A percentile compares a stretch with the other conserved stretches of the same genome.
phyloP scores from a whole-genome alignment of 2,113 vertebrate genomes.

The Rhinoptilus africanus region DNA sequence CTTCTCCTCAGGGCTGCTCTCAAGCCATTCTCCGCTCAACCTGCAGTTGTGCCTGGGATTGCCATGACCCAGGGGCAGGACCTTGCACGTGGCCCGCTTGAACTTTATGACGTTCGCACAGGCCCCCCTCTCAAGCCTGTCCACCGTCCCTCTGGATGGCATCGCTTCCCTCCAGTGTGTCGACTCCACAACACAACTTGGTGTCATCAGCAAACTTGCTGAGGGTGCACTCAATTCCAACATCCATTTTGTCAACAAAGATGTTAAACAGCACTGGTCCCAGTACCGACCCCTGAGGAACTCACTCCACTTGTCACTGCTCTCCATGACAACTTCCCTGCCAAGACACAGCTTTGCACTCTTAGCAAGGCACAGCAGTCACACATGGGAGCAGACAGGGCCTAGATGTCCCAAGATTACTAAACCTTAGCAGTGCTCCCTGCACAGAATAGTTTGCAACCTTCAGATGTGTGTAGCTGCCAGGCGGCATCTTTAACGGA shows the following conservation, averaged over 20 bases:
- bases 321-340: not conserved
- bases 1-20: not conserved
- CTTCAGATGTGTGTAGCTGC: not conserved
- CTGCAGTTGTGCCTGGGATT: not conserved
- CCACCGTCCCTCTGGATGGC: not conserved
- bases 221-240: not conserved
- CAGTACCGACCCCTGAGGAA: not conserved
- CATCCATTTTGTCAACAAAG: not conserved
- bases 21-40: not conserved
- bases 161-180: not conserved
- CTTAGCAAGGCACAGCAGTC: not conserved
- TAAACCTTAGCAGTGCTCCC: not conserved
- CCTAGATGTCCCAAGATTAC: not conserved
- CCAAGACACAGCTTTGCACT: not conserved
- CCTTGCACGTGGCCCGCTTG: not conserved
- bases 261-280: not conserved
- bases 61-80: not conserved
- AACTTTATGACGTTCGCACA: not conserved
- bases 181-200: not conserved
- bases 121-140: not conserved
- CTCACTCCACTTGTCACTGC: not conserved
- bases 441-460: too few relatives aligned
- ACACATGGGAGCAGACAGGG: accelerated
- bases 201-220: not conserved
- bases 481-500: not conserved